Conservation (phyloP, 2,888 invertebrate species). For the Drosophila mettleri region DNA sequence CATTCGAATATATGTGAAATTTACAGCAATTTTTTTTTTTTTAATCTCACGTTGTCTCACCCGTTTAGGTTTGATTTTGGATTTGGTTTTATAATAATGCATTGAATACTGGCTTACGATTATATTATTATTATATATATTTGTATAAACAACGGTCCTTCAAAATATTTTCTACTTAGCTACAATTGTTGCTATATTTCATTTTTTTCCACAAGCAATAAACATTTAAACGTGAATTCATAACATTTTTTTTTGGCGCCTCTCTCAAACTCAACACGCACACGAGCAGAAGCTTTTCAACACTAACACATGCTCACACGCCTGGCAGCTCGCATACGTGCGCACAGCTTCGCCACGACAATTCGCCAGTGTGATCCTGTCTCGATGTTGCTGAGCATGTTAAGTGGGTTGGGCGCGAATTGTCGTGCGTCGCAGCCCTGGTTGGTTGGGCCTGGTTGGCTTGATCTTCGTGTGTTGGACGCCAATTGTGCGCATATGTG, state of each 20-base stretch:
- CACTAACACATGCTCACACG: slow-evolving; percentile 4
- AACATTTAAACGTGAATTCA: slow-evolving; percentile 69
- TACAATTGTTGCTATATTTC: slow-evolving; percentile 14
- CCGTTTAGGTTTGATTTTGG: slow-evolving; percentile 7
- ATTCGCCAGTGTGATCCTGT: slow-evolving; percentile 63
- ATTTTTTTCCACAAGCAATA: slow-evolving; percentile 62
- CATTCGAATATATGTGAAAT: slow-evolving; percentile 4
- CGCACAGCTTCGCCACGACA: slow-evolving; percentile 23
- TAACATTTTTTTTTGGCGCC: slow-evolving; percentile 36
- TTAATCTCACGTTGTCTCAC: slow-evolving; percentile 8
- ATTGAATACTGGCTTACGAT: slow-evolving; percentile 53
- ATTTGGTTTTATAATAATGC: slow-evolving; percentile 8
- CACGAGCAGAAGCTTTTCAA: slow-evolving; percentile 4
- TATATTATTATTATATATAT: slow-evolving; percentile 9
- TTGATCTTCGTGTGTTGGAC: slow-evolving; percentile 41
- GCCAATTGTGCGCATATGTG: slow-evolving; percentile 36
- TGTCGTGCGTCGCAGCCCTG: slow-evolving; percentile 30
- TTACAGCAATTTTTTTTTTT: not conserved
- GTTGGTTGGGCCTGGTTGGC: slow-evolving; percentile 51
- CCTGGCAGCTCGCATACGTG: slow-evolving; percentile 2
- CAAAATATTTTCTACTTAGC: slow-evolving; percentile 14
- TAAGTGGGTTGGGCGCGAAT: slow-evolving; percentile 31
- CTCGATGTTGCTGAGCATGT: slow-evolving; percentile 45
- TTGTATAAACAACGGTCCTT: slow-evolving; percentile 23
- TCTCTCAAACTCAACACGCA: slow-evolving; percentile 5